Conservation (phyloP, 2,888 invertebrate species). For the Sinhomidia bicolor region DNA sequence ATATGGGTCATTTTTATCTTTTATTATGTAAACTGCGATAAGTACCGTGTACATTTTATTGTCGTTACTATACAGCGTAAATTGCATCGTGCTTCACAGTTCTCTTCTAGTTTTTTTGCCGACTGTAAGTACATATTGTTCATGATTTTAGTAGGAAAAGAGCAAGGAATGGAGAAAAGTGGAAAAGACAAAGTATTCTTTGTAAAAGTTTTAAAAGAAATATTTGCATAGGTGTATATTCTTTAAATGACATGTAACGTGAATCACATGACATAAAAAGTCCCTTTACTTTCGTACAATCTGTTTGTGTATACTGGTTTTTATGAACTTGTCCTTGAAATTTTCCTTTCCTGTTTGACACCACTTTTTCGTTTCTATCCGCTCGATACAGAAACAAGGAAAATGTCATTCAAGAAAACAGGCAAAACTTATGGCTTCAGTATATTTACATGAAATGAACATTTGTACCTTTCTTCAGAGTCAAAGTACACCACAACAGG, state of each 20-base stretch:
- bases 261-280: not conserved
- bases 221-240: not conserved
- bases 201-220: not conserved
- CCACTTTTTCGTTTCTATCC: not conserved
- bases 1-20: not conserved
- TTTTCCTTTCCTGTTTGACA: not conserved
- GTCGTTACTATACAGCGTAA: too few species aligned
- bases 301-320: not conserved
- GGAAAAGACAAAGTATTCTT: too few species aligned
- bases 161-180: too few species aligned
- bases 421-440: not conserved
- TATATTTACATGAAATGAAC: not conserved
- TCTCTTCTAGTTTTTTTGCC: not conserved
- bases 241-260: not conserved
- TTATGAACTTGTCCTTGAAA: conserved; percentile 12
- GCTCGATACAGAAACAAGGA: not conserved
- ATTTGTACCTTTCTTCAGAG: not conserved
- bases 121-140: too few species aligned
- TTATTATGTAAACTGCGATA: not conserved
- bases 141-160: too few species aligned
- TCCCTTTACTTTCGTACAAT: not conserved
- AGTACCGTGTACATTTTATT: too few species aligned
- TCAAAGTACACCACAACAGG: not conserved
- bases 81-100: not conserved
- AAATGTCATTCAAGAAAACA: not conserved